A percentile compares a stretch with the other conserved stretches of the same genome.
phyloP scores from a whole-genome alignment of 2,888 invertebrate species.

The Troglohyphantes excavatus region DNA sequence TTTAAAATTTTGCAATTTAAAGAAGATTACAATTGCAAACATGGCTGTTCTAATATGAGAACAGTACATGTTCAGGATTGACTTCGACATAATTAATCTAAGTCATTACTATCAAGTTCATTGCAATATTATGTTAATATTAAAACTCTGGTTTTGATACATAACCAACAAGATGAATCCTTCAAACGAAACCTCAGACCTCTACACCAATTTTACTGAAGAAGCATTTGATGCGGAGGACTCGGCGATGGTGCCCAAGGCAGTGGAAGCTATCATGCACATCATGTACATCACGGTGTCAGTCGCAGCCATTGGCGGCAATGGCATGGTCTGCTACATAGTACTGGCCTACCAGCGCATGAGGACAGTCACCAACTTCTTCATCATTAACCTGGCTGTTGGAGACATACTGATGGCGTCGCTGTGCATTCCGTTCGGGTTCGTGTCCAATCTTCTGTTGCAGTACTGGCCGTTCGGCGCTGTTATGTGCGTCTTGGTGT shows the following conservation, averaged over 20 bases:
- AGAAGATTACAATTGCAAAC: too few relatives aligned
- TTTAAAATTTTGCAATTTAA: too few relatives aligned
- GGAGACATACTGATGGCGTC: constrained; percentile 95
- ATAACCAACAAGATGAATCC: neutral
- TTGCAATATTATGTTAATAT: too few relatives aligned
- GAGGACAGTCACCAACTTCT: constrained; percentile 95
- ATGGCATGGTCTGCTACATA: constrained; percentile 90
- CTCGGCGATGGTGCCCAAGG: constrained; percentile 73
- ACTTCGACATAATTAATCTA: too few relatives aligned
- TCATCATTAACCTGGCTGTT: constrained; percentile 91
- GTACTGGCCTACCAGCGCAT: constrained; percentile 91
- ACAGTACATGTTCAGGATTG: too few relatives aligned
- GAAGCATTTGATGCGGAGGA: constrained; percentile 12
- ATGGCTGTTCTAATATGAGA: too few relatives aligned
- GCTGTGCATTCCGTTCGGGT: constrained; percentile 95
- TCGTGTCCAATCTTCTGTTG: constrained; percentile 89
- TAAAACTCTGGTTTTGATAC: neutral
- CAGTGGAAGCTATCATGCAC: constrained; percentile 82
- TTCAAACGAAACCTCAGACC: neutral
- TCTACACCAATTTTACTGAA: neutral
- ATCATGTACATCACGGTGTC: constrained; percentile 83
- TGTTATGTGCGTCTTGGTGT: constrained; percentile 91
- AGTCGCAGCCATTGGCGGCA: constrained; percentile 83
- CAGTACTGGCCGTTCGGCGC: constrained; percentile 94
- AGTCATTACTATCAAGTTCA: too few relatives aligned